These are phyloP conservation scores for Sepiola atlantica DNA, from an alignment of 2,888 invertebrate species.

Conservation along the genomic window DNA sequence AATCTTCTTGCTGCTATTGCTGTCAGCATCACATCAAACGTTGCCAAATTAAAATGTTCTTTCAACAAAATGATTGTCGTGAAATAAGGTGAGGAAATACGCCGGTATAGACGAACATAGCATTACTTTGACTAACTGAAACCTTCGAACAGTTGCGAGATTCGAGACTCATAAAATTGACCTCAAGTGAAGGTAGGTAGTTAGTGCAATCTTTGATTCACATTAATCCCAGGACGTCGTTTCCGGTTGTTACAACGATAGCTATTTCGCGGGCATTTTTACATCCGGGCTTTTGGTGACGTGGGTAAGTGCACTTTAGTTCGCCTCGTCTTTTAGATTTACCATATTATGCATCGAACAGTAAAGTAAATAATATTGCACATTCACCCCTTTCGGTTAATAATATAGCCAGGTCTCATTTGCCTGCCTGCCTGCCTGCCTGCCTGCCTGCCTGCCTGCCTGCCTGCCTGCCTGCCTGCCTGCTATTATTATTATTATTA, in stretches of 20 bases:
- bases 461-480: too few relatives aligned
- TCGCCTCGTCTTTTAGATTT: too few relatives aligned
- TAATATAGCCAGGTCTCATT: too few relatives aligned
- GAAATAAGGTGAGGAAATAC: neutral
- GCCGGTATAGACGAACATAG: neutral
- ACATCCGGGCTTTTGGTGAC: neutral
- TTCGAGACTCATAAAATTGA: neutral
- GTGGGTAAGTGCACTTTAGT: neutral
- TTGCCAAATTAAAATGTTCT: neutral
- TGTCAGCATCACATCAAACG: neutral
- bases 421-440: too few relatives aligned
- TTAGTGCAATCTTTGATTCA: neutral
- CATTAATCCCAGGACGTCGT: neutral
- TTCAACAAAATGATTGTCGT: neutral
- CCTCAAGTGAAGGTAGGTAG: neutral
- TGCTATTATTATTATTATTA: too few relatives aligned
- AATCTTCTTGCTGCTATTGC: neutral
- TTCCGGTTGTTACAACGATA: neutral
- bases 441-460: too few relatives aligned
- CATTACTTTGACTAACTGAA: neutral
- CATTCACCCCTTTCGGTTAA: too few relatives aligned
- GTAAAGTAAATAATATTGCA: too few relatives aligned
- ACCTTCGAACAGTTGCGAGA: neutral
- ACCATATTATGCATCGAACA: too few relatives aligned
- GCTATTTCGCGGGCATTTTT: neutral